Percentiles rank a stretch among this genome's conserved stretches.
phyloP scores from a whole-genome alignment of 1,140 invertebrate genomes.

The Lordiphosa clarofinis region DNA sequence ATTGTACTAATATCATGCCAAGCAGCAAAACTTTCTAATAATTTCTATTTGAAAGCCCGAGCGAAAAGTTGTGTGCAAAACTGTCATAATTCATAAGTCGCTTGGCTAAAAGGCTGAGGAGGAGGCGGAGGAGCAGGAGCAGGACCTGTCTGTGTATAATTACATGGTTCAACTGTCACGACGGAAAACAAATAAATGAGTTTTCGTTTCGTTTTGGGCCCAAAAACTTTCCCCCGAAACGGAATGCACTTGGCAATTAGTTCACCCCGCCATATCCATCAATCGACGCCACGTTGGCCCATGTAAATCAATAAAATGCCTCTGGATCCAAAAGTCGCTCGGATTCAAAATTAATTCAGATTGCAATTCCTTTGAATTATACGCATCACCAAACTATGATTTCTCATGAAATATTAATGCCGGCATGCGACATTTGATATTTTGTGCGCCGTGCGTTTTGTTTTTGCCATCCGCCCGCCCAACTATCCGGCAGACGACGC shows the following conservation, averaged over 20 bases:
- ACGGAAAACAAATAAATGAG: slow-evolving; percentile 75
- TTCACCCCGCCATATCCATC: slow-evolving; percentile 19
- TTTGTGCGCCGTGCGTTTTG: slow-evolving; percentile 47
- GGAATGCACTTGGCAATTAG: slow-evolving; percentile 19
- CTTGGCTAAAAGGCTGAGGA: slow-evolving; percentile 2
- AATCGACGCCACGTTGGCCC: slow-evolving; percentile 25
- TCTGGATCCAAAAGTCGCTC: slow-evolving; percentile 14
- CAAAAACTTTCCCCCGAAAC: slow-evolving; percentile 43
- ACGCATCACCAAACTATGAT: slow-evolving; percentile 77
- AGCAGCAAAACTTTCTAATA: slow-evolving; percentile 71
- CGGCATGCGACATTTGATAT: slow-evolving; percentile 74
- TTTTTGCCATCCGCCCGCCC: slow-evolving; percentile 23
- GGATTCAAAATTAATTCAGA: slow-evolving; percentile 73
- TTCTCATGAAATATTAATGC: slow-evolving; percentile 77
- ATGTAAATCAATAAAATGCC: slow-evolving; percentile 15
- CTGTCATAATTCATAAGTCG: slow-evolving; percentile 76
- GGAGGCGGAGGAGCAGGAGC: slow-evolving; percentile 9
- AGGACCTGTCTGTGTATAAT: slow-evolving; percentile 77
- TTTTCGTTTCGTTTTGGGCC: slow-evolving; percentile 35
- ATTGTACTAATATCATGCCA: slow-evolving; percentile 62
- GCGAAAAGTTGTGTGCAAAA: slow-evolving; percentile 72
- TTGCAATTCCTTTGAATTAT: slow-evolving; percentile 78
- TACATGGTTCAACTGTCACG: slow-evolving; percentile 75
- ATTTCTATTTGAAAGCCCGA: slow-evolving; percentile 72
- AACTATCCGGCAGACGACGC: slow-evolving; percentile 11